These are phyloP conservation scores for Apis mellifera DNA, from an alignment of 1,140 invertebrate genomes.

Conservation along the genomic window DNA sequence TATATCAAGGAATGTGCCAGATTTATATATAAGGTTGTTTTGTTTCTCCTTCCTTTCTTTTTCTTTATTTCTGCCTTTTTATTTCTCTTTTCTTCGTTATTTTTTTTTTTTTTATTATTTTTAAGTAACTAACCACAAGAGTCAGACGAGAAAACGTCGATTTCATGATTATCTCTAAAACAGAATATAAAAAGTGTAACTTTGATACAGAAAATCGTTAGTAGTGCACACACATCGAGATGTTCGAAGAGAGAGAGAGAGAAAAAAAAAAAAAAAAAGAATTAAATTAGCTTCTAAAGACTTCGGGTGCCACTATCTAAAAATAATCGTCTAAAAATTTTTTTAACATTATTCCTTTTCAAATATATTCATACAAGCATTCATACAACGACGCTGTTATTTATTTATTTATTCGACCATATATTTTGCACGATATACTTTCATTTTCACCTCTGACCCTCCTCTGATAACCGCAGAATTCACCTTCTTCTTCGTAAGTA, in stretches of 20 bases:
- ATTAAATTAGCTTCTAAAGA: background rate
- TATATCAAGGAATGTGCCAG: slow-evolving; percentile 21
- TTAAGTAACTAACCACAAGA: background rate
- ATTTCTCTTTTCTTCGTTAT: background rate
- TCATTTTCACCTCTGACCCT: background rate
- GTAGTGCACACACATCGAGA: background rate
- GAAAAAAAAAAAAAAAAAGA: slow-evolving; percentile 5
- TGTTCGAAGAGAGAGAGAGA: background rate
- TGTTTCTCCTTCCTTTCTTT: slow-evolving; percentile 8
- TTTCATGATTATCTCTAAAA: background rate
- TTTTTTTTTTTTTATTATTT: too few relatives aligned
- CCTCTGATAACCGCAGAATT: background rate
- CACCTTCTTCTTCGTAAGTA: background rate
- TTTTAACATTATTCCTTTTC: background rate
- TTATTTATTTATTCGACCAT: background rate
- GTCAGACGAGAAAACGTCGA: background rate
- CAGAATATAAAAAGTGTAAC: too few relatives aligned
- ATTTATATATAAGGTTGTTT: background rate
- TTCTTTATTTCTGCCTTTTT: background rate
- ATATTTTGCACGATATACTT: background rate
- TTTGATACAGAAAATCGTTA: background rate
- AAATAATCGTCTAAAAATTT: background rate
- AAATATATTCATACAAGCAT: background rate
- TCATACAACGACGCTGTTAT: background rate
- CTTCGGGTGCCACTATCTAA: background rate